Conservation (phyloP, 2,797 vertebrate genomes). For the Aeoliscus strigatus region DNA sequence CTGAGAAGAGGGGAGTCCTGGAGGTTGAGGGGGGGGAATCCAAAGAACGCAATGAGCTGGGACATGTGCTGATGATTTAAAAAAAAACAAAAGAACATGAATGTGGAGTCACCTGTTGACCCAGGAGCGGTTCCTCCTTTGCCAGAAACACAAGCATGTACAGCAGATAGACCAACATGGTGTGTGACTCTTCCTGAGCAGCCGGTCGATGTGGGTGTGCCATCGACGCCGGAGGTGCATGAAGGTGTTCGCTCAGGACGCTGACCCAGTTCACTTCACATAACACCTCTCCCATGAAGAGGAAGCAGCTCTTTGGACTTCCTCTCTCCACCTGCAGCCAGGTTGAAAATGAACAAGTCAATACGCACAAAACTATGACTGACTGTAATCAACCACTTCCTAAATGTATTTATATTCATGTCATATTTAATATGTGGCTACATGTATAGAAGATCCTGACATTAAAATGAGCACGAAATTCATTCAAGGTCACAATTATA, state of each 20-base stretch:
- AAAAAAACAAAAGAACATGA: neutral
- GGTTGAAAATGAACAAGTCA: neutral
- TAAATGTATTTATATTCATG: too few relatives aligned
- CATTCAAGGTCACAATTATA: too few relatives aligned
- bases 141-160: conserved; percentile 92
- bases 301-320: conserved; percentile 94
- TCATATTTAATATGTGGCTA: too few relatives aligned
- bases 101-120: conserved; percentile 72
- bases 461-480: too few relatives aligned
- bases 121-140: conserved; percentile 86
- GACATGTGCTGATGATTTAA: neutral
- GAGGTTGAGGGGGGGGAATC: conserved; percentile 4
- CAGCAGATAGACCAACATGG: conserved; percentile 89
- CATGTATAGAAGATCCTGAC: too few relatives aligned
- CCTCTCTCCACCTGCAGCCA: conserved; percentile 88
- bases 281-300: conserved; percentile 89
- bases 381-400: neutral
- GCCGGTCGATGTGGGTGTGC: conserved; percentile 50
- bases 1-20: conserved; percentile 87
- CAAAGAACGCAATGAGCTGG: neutral
- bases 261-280: conserved; percentile 97
- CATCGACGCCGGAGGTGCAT: conserved; percentile 65
- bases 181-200: conserved; percentile 69
- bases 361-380: too few relatives aligned
- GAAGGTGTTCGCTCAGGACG: conserved; percentile 84